These are phyloP conservation scores for Agelaius tricolor DNA, from an alignment of 2,113 vertebrate species.

Conservation along the genomic window DNA sequence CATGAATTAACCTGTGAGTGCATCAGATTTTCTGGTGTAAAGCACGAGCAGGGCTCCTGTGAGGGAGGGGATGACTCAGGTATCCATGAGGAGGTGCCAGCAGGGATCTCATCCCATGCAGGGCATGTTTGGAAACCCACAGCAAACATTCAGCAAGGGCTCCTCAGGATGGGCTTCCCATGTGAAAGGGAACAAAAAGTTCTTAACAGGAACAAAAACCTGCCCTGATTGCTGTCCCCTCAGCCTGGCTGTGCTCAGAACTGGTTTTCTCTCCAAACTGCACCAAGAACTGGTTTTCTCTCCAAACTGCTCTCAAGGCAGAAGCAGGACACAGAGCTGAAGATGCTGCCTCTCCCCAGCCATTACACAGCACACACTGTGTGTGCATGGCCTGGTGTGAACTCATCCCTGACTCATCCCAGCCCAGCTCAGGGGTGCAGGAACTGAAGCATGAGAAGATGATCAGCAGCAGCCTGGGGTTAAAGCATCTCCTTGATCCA, in stretches of 20 bases:
- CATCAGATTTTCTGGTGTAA: not conserved
- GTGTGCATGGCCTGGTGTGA: fast-evolving
- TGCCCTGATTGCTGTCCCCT: not conserved
- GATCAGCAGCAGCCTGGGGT: not conserved
- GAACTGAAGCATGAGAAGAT: fast-evolving
- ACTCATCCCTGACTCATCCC: not conserved
- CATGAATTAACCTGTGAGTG: not conserved
- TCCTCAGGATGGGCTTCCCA: not conserved
- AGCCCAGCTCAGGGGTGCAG: not conserved
- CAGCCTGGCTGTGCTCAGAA: not conserved
- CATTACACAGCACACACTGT: fast-evolving
- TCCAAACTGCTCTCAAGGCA: not conserved
- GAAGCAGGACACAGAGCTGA: not conserved
- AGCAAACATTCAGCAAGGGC: not conserved
- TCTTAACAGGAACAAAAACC: not conserved
- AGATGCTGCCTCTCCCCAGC: not conserved
- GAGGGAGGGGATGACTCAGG: not conserved
- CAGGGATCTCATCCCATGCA: not conserved
- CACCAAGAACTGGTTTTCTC: not conserved
- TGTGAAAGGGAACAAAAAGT: not conserved
- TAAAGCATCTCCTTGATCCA: not conserved
- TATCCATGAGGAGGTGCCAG: not conserved
- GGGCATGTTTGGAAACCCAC: not conserved
- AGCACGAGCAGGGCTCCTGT: not conserved
- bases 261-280: not conserved